Conservation (phyloP, 2,113 vertebrate species). For the Micromys minutus region DNA sequence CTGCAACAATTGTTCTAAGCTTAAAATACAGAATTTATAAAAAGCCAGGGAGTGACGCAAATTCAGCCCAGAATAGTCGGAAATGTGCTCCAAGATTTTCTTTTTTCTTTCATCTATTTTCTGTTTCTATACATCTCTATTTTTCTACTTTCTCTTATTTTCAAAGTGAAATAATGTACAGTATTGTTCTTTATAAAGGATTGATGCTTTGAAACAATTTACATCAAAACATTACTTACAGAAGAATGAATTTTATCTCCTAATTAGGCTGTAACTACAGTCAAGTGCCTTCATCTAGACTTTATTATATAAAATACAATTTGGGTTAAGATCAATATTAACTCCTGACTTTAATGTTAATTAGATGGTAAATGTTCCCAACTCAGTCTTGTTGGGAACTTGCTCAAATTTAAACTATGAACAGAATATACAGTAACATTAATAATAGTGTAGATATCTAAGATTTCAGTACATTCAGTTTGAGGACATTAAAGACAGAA, state of each 20-base stretch:
- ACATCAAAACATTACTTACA: neutral
- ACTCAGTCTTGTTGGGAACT: neutral
- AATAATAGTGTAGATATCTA: neutral
- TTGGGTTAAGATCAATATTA: conserved; percentile 2
- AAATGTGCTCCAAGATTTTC: neutral
- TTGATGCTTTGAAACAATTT: neutral
- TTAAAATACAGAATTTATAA: conserved; percentile 23
- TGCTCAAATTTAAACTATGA: neutral
- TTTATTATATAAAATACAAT: neutral
- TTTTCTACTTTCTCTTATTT: neutral
- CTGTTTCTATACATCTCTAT: neutral
- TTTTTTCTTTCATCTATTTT: neutral
- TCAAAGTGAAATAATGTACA: neutral
- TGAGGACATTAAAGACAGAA: neutral
- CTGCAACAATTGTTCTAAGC: neutral
- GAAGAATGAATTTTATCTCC: neutral
- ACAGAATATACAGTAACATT: neutral
- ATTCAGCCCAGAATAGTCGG: neutral
- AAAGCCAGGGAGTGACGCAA: neutral
- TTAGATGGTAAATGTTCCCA: neutral
- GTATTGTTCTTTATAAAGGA: neutral
- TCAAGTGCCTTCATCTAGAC: neutral
- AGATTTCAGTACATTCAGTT: neutral
- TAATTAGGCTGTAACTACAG: neutral
- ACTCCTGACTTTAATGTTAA: conserved; percentile 31